Evolutionary conservation across 2,113 vertebrate species (phyloP), one percentile per base, ranked within the genome.

Genomic region (Casuarius casuarius): DNA sequence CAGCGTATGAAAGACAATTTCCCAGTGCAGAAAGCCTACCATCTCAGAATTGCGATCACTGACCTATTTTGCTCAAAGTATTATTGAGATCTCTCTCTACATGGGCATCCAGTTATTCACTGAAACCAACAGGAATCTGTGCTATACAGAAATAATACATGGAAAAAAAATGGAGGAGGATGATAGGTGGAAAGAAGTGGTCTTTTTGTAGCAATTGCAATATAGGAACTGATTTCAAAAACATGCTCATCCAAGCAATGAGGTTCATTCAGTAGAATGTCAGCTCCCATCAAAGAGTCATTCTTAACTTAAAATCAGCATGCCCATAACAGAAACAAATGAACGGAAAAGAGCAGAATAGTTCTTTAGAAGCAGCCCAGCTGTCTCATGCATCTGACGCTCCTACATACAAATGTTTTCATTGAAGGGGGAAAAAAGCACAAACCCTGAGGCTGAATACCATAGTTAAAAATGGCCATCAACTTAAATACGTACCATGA

Each of bases 281-380:
- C 91, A 89, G 23, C 54, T 96, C 49, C 91, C 87, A 85, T 97
- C 96, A 97, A 97, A 97, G 95, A 93, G 79, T 90, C 87, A 96
- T 96, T 96, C 96, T 97, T 94, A 95, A 66, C n/a, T 82, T 7
- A 58, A 91, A 77, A 94, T 80, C 94, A 71, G 92, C 81, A 71
- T 82, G 89, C 92, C 95, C 74, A 9, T 66, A 92, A 83, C 73
- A 91, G 92, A 87, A 76, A 91, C 91, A 97, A 95, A 89, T 85
- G 92, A 96, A 97, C 94, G 97, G 95, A 96, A 97, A 97, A 77
- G 95, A 86, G 97, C 78, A 97, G 95, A 97, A 95, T 74, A 79
- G 84, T 77, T 89, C 97, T 97, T 97, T 95, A 97, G 92, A 97
- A 95, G 65, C 12, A 85, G 91, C 81, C 87, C 96, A 97, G 97